Conservation (phyloP, 2,888 invertebrate genomes). For the Acheta domesticus region DNA sequence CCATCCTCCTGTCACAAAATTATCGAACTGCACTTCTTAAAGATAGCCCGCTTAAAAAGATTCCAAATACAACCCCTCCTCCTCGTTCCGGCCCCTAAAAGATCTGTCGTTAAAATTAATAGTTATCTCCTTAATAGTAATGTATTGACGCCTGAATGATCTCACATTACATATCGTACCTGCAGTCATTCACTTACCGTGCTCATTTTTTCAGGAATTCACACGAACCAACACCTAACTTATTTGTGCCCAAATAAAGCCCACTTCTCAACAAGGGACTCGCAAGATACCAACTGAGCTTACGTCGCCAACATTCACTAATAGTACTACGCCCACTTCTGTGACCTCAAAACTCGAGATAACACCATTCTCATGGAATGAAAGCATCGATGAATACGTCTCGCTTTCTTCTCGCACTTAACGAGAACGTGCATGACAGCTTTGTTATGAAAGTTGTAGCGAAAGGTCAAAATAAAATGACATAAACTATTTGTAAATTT, state of each 20-base stretch:
- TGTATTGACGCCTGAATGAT: no score
- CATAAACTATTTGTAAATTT: no score
- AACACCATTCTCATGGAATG: conserved; percentile 18
- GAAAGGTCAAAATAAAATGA: no score
- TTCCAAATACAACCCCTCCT: no score
- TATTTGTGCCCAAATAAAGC: not conserved
- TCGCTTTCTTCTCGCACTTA: conserved; percentile 8
- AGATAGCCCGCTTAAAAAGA: no score
- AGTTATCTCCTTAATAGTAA: no score
- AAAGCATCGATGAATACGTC: conserved; percentile 8
- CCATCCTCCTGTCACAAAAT: not conserved
- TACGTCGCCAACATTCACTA: not conserved
- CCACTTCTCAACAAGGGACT: no score
- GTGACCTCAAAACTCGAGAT: not conserved
- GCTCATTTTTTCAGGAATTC: conserved; percentile 3
- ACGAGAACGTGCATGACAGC: not conserved
- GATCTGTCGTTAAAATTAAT: no score
- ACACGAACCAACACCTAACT: conserved; percentile 8
- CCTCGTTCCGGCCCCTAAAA: no score
- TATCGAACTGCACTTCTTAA: no score
- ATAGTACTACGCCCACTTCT: not conserved
- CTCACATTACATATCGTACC: no score
- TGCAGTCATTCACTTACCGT: not conserved
- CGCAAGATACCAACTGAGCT: not conserved
- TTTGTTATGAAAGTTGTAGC: not conserved